Base-by-base conservation (phyloP, 2,888 invertebrate species). In the Pegoplata infirma region DNA sequence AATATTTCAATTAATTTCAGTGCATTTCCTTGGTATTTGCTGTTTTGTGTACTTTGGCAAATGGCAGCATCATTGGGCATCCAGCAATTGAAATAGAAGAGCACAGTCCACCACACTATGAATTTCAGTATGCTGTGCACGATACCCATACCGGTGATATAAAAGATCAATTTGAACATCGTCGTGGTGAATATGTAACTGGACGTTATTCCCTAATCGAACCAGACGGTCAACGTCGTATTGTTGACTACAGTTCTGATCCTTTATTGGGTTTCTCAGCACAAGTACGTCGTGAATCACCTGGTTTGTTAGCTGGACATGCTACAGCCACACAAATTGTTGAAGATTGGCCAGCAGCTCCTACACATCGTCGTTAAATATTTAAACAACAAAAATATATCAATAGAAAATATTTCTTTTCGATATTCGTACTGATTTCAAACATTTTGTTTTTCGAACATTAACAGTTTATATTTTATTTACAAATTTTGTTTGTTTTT, bases 131-230 rank as follows among this genome's bases (percentile, higher is more conserved):
- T 58, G 85, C 87, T 3, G 89, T 89, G 2, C 89, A 89, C 63
- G 89, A 89, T 51, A 84, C 84, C n/a, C 87, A 87, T 40, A 89
- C 89, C 8, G 89, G 89, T 12, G 89, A 89, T 81, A 84, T 89
- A 0, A 89, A 89, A 83, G 88, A 88, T 82, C 89, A 89, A 76
- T 88, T 88, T 28, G 89, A 89, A 83, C 86, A 88, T 72, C 87
- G 89, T 56, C 86, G 87, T 23, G 89, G 89, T 8, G 88, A 88
- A 73, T 86, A 87, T 66, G 89, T 89, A 1, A 85, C 88, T 14
- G 89, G 89, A 6, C 88, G 89, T 64, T 89, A 89, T 56, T 88
- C 88, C 1, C 82, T 89, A 2, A 84, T 89, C 40, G 89, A 89
- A 67, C 87, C 89, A 32, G 89, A 89, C 81, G 89, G 89, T 32